phyloP scores from a whole-genome alignment of 2,113 vertebrate species.

The Anhinga rufa region DNA sequence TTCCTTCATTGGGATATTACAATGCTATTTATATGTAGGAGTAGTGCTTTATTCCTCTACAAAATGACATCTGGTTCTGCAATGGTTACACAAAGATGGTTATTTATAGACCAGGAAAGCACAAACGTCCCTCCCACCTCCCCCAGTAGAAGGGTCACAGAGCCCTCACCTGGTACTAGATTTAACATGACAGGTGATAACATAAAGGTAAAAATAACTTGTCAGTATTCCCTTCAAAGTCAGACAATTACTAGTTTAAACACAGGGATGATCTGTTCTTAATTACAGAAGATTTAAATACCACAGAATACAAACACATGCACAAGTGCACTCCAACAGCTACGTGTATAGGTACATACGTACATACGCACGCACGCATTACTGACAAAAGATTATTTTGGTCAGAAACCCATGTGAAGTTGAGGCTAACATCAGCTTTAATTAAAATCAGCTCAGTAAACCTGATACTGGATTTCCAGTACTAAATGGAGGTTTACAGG shows the following conservation, averaged over 20 bases:
- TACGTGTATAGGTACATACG: not conserved
- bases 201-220: conserved; percentile 5
- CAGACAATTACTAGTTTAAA: not conserved
- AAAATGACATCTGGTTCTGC: not conserved
- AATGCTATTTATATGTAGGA: not conserved
- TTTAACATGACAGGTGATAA: conserved; percentile 46
- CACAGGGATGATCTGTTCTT: not conserved
- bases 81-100: not conserved
- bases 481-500: conserved; percentile 73
- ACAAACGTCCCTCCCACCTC: not conserved
- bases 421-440: conserved; percentile 65
- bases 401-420: conserved; percentile 47
- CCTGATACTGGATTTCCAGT: conserved; percentile 75
- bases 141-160: not conserved
- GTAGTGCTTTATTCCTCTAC: not conserved
- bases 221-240: conserved; percentile 6
- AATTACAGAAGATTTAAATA: not conserved
- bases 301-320: not conserved
- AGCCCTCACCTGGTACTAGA: conserved; percentile 39
- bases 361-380: not conserved
- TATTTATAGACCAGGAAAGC: conserved; percentile 40
- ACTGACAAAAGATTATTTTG: conserved; percentile 44
- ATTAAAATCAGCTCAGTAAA: conserved; percentile 75
- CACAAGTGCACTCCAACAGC: not conserved
- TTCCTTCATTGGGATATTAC: not conserved